Evolutionary conservation across 1,140 invertebrate genomes (phyloP), one percentile per base, ranked within the genome.

Genomic region (Drosophila chauvacae): DNA sequence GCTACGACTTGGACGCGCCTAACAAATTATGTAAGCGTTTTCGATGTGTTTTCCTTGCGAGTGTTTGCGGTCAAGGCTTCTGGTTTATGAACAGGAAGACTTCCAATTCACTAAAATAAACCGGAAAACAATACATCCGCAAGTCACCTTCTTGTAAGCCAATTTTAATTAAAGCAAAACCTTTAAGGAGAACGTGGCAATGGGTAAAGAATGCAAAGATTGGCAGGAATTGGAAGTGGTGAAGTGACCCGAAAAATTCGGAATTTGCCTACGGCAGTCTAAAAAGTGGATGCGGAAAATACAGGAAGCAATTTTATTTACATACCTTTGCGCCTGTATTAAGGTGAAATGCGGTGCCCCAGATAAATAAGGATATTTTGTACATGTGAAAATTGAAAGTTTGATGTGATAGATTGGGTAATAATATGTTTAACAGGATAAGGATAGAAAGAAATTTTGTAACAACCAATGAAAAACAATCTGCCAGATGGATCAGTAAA

Each of bases 111-210:
- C 20, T 51, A 58, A 41, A 44, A 18, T 20, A 70, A 59, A 45
- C 9, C 28, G 26, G n/a, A 47, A 41, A 28, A 53, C 42, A 10
- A 55, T 64, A 37, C 59, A 35, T 30, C 63, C 51, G 44, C 51
- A 66, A 60, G 42, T 48, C 61, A 71, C 45, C 47, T 53, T 53
- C 13, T 42, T 18, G 44, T 62, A 55, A 47, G 55, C 26, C 72
- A 80, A 85, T 81, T 81, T 85, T 78, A 83, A 86, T 83, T 87
- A 76, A 72, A 69, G 33, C 42, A 60, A 63, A 71, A 63, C 61
- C 71, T 65, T 82, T 66, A 30, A 55, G 58, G 35, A 48, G 14
- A 18, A 48, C 28, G 10, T 64, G n/a, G 7, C 57, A 82, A 37
- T 60, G 42, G 47, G 45, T 11, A 37, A 55, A 26, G 30, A 75